A percentile compares a stretch with the other conserved stretches of the same genome.
Conservation (phyloP, 1,140 invertebrate genomes). For the Tenebrio molitor region DNA sequence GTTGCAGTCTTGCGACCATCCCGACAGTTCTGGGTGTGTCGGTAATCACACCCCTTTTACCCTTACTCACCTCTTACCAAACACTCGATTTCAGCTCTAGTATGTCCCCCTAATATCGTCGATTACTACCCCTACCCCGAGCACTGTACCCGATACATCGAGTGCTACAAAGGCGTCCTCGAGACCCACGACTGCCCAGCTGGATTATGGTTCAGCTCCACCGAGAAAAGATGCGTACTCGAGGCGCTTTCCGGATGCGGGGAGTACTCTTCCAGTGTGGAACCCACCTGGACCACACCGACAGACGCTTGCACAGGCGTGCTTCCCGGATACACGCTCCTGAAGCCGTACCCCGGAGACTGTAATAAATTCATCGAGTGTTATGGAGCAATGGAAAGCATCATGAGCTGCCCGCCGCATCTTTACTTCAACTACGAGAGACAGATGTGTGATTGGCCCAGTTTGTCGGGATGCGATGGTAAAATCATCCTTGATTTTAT, state of each 20-base stretch:
- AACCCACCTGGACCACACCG: constrained; percentile 2
- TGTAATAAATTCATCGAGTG: constrained; percentile 16
- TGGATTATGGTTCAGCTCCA: not conserved
- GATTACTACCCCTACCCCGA: not conserved
- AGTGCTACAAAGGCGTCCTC: not conserved
- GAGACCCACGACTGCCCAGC: not conserved
- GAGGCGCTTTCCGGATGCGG: not conserved
- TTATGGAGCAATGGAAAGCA: not conserved
- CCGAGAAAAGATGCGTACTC: not conserved
- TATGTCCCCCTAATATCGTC: not conserved
- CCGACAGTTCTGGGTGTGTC: not conserved
- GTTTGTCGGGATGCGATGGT: constrained; percentile 9
- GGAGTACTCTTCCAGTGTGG: not conserved
- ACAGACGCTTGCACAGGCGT: not conserved
- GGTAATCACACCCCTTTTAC: not conserved
- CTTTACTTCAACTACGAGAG: not conserved
- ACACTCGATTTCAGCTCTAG: not conserved
- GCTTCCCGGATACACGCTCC: not conserved
- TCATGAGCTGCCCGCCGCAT: not conserved
- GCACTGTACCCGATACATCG: not conserved
- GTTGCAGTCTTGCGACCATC: not conserved
- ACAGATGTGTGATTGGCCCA: constrained; percentile 3
- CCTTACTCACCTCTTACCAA: not conserved
- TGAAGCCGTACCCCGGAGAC: not conserved
- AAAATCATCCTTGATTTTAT: not conserved